phyloP scores from a whole-genome alignment of 2,113 vertebrate species.

The Beaufortia kweichowensis region DNA sequence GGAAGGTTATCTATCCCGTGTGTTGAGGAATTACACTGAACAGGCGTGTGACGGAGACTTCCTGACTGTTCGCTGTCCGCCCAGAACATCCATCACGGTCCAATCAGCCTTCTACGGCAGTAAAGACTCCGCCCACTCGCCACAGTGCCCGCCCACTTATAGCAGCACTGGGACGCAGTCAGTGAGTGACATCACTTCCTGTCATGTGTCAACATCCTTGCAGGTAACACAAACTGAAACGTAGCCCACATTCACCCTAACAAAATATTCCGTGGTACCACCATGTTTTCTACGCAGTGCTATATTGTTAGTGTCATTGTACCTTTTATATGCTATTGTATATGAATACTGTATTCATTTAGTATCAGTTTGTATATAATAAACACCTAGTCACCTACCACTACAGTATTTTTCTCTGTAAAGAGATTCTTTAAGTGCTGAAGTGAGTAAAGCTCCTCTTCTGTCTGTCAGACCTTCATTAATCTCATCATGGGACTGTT shows the following conservation, averaged over 20 bases:
- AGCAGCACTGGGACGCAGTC: constrained; percentile 67
- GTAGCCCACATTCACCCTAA: no score
- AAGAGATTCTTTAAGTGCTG: no score
- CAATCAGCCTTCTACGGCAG: constrained; percentile 89
- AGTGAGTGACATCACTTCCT: constrained; percentile 77
- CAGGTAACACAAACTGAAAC: constrained; percentile 72
- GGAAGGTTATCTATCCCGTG: constrained; percentile 82
- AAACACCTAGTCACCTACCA: no score
- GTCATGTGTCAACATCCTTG: constrained; percentile 83
- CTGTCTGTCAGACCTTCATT: no score
- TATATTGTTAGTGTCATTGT: no score
- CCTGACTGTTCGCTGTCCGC: constrained; percentile 83
- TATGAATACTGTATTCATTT: no score
- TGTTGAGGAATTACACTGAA: constrained; percentile 84
- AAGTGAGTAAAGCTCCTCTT: no score
- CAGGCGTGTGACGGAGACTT: constrained; percentile 87
- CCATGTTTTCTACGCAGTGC: no score
- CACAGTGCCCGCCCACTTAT: constrained; percentile 78
- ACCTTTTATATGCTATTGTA: no score
- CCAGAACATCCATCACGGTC: constrained; percentile 86
- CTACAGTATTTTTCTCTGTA: no score
- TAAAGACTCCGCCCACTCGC: constrained; percentile 72
- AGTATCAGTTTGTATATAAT: no score
- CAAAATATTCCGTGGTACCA: no score
- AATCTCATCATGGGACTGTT: background rate